Evolutionary conservation across 1,140 invertebrate genomes (phyloP), one percentile per base, ranked within the genome.

Genomic region (Hypothenemus hampei): DNA sequence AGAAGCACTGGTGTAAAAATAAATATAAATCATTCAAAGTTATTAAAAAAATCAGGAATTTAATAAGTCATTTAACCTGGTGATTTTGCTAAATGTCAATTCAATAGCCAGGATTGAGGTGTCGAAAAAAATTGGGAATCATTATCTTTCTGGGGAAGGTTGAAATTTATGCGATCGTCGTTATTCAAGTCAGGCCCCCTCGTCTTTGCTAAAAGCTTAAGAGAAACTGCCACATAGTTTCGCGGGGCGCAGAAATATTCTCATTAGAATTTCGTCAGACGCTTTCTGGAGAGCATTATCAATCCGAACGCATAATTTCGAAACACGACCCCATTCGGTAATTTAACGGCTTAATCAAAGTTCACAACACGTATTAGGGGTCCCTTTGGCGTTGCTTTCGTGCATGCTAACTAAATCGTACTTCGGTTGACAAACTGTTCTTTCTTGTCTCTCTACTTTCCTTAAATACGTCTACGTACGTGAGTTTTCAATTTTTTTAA

Each of bases 321-420:
- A 51, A 51, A 41, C 49, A 51, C 49, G 49, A 51, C 49, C 22
- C 49, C 49, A 51, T 51, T 51, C 36, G 49, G 49, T 51, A 51
- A 51, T 51, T 51, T 51, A 51, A 39, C 37, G 36, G 36, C 49
- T 41, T 51, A 51, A 51, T 51, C 49, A 51, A 51, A 51, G 49
- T 51, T 51, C 49, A 26, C 21, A 41, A 51, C 49, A 51, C 49
- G 49, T 51, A 51, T 51, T 51, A 51, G 49, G 36, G 49, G 49
- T 51, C 49, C 49, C 49, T 41, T 51, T 51, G 49, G 37, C 49
- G 39, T 16, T 31, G 35, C 49, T 51, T 51, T 26, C 16, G 35
- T 51, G 49, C 35, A 51, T 51, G 24, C 43, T 40, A 51, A 51
- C 35, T 41, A 51, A 21, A 16, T 41, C 37, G 37, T 51, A 51